phyloP scores from a whole-genome alignment of 2,113 vertebrate species.

The Heloderma charlesbogerti region DNA sequence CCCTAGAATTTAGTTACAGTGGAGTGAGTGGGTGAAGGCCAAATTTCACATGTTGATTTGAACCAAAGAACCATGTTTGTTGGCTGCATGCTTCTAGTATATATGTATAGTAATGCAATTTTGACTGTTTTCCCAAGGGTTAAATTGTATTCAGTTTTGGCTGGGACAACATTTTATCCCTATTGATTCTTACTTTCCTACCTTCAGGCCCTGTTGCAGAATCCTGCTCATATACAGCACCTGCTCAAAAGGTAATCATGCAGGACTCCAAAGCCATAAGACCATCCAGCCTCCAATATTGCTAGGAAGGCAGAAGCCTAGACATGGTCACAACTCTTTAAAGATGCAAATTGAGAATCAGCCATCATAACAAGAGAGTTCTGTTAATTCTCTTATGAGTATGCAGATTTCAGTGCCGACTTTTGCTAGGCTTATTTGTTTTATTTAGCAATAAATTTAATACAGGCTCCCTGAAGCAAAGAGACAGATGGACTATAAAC shows the following conservation, averaged over 20 bases:
- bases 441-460: conserved; percentile 84
- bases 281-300: conserved; percentile 9
- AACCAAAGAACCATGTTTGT: background rate
- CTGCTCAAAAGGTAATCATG: background rate
- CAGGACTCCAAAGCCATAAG: background rate
- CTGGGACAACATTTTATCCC: conserved; percentile 27
- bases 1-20: background rate
- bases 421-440: conserved; percentile 81
- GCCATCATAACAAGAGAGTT: conserved; percentile 74
- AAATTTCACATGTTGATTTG: background rate
- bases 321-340: conserved; percentile 82
- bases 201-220: accelerated
- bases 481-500: conserved; percentile 84
- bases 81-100: background rate
- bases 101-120: background rate
- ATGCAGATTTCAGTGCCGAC: conserved; percentile 77
- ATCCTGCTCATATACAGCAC: background rate
- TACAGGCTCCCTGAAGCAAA: conserved; percentile 78
- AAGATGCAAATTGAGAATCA: conserved; percentile 86
- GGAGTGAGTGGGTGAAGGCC: background rate
- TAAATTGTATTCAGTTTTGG: background rate
- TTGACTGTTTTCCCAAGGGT: background rate
- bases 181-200: conserved; percentile 16
- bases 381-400: conserved; percentile 77
- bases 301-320: conserved; percentile 26